Percentiles rank a stretch among this genome's conserved stretches.
These are phyloP conservation scores for Meloidogyne hapla DNA, from an alignment of 1,140 invertebrate genomes.

Conservation along the genomic window DNA sequence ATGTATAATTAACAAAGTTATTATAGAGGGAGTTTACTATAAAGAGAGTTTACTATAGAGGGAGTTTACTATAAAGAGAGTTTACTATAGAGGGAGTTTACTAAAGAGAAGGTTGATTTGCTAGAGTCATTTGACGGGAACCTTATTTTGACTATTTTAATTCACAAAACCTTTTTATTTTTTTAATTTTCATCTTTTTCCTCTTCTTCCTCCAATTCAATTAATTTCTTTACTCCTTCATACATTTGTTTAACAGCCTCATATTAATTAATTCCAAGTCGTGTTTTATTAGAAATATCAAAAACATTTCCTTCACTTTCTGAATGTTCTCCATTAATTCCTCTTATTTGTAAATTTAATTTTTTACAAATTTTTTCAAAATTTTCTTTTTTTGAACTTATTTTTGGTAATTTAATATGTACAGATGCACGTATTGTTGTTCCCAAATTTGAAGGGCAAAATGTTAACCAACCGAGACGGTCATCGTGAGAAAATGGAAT, in stretches of 20 bases:
- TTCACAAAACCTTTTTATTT: too few relatives aligned
- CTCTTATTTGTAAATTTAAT: constrained; percentile 35
- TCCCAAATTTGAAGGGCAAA: constrained; percentile 80
- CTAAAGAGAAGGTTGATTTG: too few relatives aligned
- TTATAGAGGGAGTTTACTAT: too few relatives aligned
- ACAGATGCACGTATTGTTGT: constrained; percentile 96
- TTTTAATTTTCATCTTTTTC: too few relatives aligned
- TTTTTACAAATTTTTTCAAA: constrained; percentile 73
- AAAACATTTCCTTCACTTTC: constrained; percentile 77
- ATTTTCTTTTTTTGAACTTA: constrained; percentile 77
- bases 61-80: too few relatives aligned
- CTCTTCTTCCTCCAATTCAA: constrained; percentile 63
- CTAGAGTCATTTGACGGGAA: too few relatives aligned
- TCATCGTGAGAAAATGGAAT: constrained; percentile 87
- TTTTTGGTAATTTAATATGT: constrained; percentile 92
- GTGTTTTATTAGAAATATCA: constrained; percentile 65
- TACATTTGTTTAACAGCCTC: constrained; percentile 69
- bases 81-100: too few relatives aligned
- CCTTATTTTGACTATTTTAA: too few relatives aligned
- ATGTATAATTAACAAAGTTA: too few relatives aligned
- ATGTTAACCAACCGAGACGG: constrained; percentile 90
- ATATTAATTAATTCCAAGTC: constrained; percentile 64
- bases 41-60: too few relatives aligned
- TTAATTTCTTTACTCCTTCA: constrained; percentile 78
- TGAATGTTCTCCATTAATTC: constrained; percentile 66